Conservation (phyloP, 2,888 invertebrate genomes). For the Notodonta dromedarius region DNA sequence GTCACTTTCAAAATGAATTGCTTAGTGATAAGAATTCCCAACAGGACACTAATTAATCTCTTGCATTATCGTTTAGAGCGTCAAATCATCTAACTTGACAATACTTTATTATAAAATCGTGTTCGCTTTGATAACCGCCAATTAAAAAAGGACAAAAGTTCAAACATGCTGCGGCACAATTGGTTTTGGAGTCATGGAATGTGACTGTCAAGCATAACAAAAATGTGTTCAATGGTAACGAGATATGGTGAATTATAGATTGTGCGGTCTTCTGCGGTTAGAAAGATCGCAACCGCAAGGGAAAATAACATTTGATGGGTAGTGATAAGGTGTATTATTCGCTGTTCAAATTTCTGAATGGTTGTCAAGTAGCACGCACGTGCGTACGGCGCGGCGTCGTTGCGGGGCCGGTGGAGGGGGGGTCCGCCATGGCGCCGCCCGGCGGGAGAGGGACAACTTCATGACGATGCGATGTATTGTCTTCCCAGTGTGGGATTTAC, state of each 20-base stretch:
- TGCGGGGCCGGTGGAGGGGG: conserved; percentile 29
- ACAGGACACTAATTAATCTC: conserved; percentile 34
- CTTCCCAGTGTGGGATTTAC: conserved; percentile 79
- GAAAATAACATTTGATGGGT: conserved; percentile 55
- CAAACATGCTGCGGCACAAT: conserved; percentile 74
- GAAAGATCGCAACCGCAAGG: conserved; percentile 24
- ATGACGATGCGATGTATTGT: conserved; percentile 78
- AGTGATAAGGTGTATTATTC: conserved; percentile 60
- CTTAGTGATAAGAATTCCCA: conserved; percentile 28
- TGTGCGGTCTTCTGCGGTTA: conserved; percentile 51
- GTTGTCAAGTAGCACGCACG: conserved; percentile 74
- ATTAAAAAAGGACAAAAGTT: conserved; percentile 80
- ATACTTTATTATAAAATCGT: conserved; percentile 60
- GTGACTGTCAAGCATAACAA: conserved; percentile 59
- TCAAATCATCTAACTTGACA: conserved; percentile 43
- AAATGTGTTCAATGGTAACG: conserved; percentile 70
- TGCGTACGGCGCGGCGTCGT: conserved; percentile 62
- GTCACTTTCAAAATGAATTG: conserved; percentile 21
- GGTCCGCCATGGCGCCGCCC: conserved; percentile 71
- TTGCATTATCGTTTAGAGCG: conserved; percentile 22
- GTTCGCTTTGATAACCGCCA: conserved; percentile 71
- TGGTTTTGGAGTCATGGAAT: conserved; percentile 65
- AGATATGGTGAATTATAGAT: conserved; percentile 71
- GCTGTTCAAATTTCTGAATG: conserved; percentile 50
- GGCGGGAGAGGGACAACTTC: conserved; percentile 78